Percentiles rank a stretch among this genome's conserved stretches.
Conservation (phyloP, 64 coral and sea anemone genomes). For the Actinia tenebrosa region DNA sequence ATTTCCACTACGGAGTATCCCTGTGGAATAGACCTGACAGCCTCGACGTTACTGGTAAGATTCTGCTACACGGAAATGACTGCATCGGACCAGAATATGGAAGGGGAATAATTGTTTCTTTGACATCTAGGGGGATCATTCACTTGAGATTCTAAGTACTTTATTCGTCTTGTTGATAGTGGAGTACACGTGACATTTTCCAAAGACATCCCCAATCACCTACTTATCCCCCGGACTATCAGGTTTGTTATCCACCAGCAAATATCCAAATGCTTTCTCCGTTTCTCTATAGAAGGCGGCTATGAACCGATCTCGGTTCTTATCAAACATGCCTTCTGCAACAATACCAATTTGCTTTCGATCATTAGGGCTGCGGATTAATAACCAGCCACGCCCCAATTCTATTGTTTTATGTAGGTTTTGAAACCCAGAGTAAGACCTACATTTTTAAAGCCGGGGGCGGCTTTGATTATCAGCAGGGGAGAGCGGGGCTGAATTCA, state of each 20-base stretch:
- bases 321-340: conserved; percentile 34
- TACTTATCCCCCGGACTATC: conserved; percentile 24
- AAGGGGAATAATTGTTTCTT: background rate
- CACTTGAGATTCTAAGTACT: background rate
- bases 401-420: too few relatives aligned
- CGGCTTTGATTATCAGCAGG: too few relatives aligned
- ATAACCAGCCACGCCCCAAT: too few relatives aligned
- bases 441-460: too few relatives aligned
- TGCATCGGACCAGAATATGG: background rate
- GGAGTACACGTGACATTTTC: conserved; percentile 34
- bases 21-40: background rate
- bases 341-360: conserved; percentile 40
- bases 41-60: background rate
- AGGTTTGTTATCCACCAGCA: background rate
- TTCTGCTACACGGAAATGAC: background rate
- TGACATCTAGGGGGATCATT: background rate
- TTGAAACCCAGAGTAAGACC: too few relatives aligned
- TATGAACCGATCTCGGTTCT: conserved; percentile 35
- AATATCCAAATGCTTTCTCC: conserved; percentile 21
- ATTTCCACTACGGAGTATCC: background rate
- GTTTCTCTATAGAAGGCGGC: conserved; percentile 28
- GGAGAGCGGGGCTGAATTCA: too few relatives aligned
- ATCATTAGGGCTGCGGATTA: conserved; percentile 29
- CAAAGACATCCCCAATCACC: conserved; percentile 38
- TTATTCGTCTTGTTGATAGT: conserved; percentile 34